Evolutionary conservation across 2,797 vertebrate genomes (phyloP).

Genomic region (Lophius americanus): DNA sequence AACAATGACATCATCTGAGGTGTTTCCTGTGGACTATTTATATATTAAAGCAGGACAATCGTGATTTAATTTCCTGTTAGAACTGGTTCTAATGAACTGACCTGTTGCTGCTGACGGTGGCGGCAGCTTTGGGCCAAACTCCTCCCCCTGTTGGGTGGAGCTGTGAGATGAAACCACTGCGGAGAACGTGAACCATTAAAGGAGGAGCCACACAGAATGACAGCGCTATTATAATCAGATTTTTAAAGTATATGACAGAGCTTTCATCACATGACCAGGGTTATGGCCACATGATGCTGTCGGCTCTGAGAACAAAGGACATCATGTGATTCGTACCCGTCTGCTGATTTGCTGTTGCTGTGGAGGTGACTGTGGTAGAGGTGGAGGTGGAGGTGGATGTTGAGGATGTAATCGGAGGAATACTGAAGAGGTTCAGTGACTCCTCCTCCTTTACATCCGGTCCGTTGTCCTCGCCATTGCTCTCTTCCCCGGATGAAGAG

Average conservation of each 20-base stretch:
- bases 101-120: constrained; percentile 71
- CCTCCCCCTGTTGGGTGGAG: constrained; percentile 69
- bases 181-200: not conserved
- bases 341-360: not conserved
- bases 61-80: too few relatives aligned
- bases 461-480: constrained; percentile 65
- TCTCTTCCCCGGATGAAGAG: constrained; percentile 87
- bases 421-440: constrained; percentile 46
- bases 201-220: not conserved
- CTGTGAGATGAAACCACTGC: constrained; percentile 17
- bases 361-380: constrained; percentile 22
- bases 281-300: not conserved
- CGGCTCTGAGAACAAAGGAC: too few relatives aligned
- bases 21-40: too few relatives aligned
- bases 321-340: constrained; percentile 28
- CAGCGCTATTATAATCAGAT: too few relatives aligned
- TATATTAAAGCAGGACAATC: too few relatives aligned
- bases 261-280: not conserved
- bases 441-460: constrained; percentile 22
- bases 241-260: too few relatives aligned
- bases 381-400: not conserved
- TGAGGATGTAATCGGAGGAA: constrained; percentile 7
- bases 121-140: constrained; percentile 92
- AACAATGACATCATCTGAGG: too few relatives aligned
- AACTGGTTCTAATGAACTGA: not conserved